Base-by-base conservation (phyloP, 2,888 invertebrate genomes). In the Lasioglossum villosulum region DNA sequence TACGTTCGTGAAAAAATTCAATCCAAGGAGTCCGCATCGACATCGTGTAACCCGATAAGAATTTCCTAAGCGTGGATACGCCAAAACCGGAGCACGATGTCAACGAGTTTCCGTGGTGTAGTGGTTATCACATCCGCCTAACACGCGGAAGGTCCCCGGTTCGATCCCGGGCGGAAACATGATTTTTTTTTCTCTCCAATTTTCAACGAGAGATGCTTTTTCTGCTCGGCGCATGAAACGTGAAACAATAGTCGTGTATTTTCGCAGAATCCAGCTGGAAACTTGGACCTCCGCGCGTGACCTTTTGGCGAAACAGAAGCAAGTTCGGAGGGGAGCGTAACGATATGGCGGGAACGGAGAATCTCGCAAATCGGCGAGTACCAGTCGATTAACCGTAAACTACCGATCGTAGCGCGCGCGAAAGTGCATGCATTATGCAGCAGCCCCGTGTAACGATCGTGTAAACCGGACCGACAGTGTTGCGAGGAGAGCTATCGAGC, bases 111-210 rank as follows among this genome's bases (percentile, higher is more conserved):
- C 78, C 97, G 97, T 97, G 97, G 97, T 97, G 97, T 97, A 97
- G 97, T 97, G 97, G 97, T 97, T 97, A 97, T 97, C 97, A 97
- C 97, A 97, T 97, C 97, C 97, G 97, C 97, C 97, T 97, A 97
- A 97, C 97, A 97, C 97, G 97, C 97, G 97, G 97, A 97, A 97
- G 97, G 97, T 96, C 97, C 97, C 97, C 97, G 97, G 97, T 97
- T 97, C 97, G 97, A 97, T 97, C 97, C 97, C 97, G 97, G 97
- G 97, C 97, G 97, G 96, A 97, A 97, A 97, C 97, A 97, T 92
- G 10, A 52, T 37, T 0, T 56, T n/a, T 83, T 95, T 95, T 90
- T 92, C 80, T 70, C 4, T 4, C 45, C 12, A 37, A 19, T 68
- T 37, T n/a, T 68, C 23, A 23, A 23, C 37, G 23, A 66, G 8